Percentiles rank a stretch among this genome's conserved stretches.
phyloP scores from a whole-genome alignment of 2,113 vertebrate species.

The rabbit (Oryctolagus cuniculus) region mOryCun1.1 NC_091433.1:143739501-143740000 shows the following conservation, averaged over 20 bases:
- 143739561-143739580: background rate
- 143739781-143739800: too few relatives aligned
- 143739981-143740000: background rate
- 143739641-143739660: background rate
- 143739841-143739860: background rate
- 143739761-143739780: background rate
- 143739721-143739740: background rate
- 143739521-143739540: background rate
- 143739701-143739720: background rate
- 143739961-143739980: background rate
- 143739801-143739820: background rate
- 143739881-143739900: accelerated
- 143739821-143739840: accelerated
- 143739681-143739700: background rate
- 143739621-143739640: background rate
- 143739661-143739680: background rate
- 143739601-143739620: background rate
- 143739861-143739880: background rate
- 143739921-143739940: background rate
- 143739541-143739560: background rate
- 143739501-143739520: background rate
- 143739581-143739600: background rate
- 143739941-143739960: background rate
- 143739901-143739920: background rate
- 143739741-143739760: background rate